Evolutionary conservation across 2,113 vertebrate species (phyloP), one percentile per base, ranked within the genome.

Genomic region (Mungos mungo): DNA sequence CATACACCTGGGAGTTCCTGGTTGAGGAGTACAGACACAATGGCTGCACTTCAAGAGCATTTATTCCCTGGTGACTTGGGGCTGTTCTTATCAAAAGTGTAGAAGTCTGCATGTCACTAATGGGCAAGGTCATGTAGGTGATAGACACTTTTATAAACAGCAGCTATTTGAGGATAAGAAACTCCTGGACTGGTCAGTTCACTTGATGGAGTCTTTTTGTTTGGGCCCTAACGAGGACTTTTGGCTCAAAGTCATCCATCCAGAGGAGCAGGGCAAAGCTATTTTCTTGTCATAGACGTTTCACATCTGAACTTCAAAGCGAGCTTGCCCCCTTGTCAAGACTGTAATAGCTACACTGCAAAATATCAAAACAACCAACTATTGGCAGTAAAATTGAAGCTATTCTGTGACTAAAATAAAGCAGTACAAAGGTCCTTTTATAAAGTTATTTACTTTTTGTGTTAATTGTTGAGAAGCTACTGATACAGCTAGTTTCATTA

Each of bases 291-390:
- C 69, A 76, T 27, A 79, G 68, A 79, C 13, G 66, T 84, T 41
- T 91, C 25, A 88, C 31, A 93, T 19, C 9, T 86, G 57, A 93
- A 84, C 88, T 96, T 95, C 76, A 74, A 96, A 90, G 50, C 76
- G 12, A 80, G 10, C 50, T 71, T 87, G 38, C 54, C n/a, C 88
- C 65, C 38, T 92, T 93, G 60, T 95, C 72, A 81, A 35, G 9
- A 85, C 41, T 50, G 0, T 72, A 87, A 54, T 23, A 65, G 38
- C 63, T 80, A 52, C 4, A 31, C 10, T 74, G n/a, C 33, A 65
- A 88, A 81, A 84, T 29, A 65, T 25, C 13, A 11, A 54, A 83
- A 84, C 29, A 79, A 68, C 41, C 21, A 7, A 63, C 45, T 35
- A 3, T 57, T 68, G 38, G 19, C 3, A 35, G 15, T 35, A 84